Percentiles rank a stretch among this genome's conserved stretches.
Evolutionary conservation across 2,113 vertebrate genomes (phyloP).

Genomic region (Herpetotheres cachinnans): DNA sequence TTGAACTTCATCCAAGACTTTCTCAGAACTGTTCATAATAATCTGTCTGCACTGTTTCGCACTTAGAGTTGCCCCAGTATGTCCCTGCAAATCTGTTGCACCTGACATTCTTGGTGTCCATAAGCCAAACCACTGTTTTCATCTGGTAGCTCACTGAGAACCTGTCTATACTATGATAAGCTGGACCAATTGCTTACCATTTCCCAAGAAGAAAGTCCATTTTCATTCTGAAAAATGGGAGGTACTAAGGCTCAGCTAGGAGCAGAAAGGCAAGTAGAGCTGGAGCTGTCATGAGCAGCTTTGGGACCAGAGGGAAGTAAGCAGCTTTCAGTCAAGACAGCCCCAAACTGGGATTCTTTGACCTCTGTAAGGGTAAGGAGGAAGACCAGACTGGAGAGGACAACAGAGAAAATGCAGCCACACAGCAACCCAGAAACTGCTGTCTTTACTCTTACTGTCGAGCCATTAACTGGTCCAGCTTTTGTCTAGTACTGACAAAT

Average conservation of each 20-base stretch:
- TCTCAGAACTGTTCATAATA: slow-evolving; percentile 65
- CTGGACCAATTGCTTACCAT: not conserved
- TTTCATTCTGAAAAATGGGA: not conserved
- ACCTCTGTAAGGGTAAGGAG: not conserved
- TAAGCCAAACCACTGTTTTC: not conserved
- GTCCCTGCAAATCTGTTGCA: not conserved
- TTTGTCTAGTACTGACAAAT: not conserved
- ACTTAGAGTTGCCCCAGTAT: not conserved
- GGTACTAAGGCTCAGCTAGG: not conserved
- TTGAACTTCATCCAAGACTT: slow-evolving; percentile 68
- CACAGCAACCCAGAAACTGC: not conserved
- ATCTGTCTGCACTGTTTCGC: not conserved
- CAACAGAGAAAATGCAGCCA: not conserved
- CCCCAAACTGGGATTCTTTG: not conserved
- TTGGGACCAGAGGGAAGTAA: not conserved
- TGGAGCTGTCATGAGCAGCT: not conserved
- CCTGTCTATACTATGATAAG: not conserved
- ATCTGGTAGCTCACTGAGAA: not conserved
- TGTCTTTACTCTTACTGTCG: not conserved
- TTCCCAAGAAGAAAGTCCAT: not conserved
- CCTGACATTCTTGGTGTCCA: not conserved
- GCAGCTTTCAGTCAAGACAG: not conserved
- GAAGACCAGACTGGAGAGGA: not conserved
- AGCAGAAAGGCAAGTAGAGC: not conserved
- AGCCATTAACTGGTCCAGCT: not conserved